Conservation (phyloP, 2,113 vertebrate genomes). For the Ictalurus punctatus region DNA sequence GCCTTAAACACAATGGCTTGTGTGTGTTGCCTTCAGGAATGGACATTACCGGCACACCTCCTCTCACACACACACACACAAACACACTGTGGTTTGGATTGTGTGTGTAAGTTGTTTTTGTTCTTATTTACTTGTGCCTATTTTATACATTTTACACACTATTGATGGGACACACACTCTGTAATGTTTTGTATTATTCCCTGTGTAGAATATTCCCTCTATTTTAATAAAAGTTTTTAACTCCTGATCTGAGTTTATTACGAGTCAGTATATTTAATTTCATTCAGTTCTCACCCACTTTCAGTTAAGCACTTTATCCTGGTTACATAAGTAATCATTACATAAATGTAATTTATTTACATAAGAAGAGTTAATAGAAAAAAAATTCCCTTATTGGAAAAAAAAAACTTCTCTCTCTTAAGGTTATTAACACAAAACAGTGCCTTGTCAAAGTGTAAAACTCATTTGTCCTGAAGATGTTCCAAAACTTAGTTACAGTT, state of each 20-base stretch:
- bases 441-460: too few relatives aligned
- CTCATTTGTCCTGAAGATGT: too few relatives aligned
- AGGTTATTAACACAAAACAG: too few relatives aligned
- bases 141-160: constrained; percentile 40
- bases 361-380: too few relatives aligned
- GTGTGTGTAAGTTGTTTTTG: neutral
- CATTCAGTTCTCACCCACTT: neutral
- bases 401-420: too few relatives aligned
- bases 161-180: constrained; percentile 1
- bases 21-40: constrained; percentile 9
- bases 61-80: neutral
- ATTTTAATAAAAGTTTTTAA: constrained; percentile 51
- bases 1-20: constrained; percentile 29
- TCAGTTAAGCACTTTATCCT: neutral
- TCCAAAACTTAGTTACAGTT: too few relatives aligned
- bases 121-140: neutral
- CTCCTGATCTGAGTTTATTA: neutral
- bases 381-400: too few relatives aligned
- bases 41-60: neutral
- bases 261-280: neutral
- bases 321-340: neutral
- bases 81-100: neutral
- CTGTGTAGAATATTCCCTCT: constrained; percentile 24
- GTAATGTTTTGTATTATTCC: constrained; percentile 36
- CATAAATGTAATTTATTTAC: too few relatives aligned